Base-by-base conservation (phyloP, 2,888 invertebrate species). In the Parnassius apollo region DNA sequence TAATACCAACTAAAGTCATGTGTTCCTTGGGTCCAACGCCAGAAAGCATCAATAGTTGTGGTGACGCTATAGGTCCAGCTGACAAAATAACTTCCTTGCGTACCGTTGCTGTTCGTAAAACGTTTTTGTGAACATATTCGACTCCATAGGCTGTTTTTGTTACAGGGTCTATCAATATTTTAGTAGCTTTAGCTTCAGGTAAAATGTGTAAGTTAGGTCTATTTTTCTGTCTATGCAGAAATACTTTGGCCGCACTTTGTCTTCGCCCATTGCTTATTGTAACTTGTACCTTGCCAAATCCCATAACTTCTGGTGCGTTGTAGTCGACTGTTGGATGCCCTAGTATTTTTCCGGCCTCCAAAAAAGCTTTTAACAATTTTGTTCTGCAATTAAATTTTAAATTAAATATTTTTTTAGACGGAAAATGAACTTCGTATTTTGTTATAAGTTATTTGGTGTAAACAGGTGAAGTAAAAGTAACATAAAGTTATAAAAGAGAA, bases 31-130 rank as follows among this genome's bases (percentile, higher is more conserved):
- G 93, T 2, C 94, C 94, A 12, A 94, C 76, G 0, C 97, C 97
- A 8, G 97, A 97, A 7, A 98, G 82, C 96, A 98, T 96, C 10
- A 98, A 92, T 2, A 98, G 80, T 81, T 98, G 98, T 0, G 98
- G 97, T 0, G 97, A 96, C 74, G 96, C 96, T 68, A 98, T 95
- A 1, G 97, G 94, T 0, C 98, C 98, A 2, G 96, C 97, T 12
- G 96, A 95, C 13, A 98, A 75, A 60, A 98, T 96, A 0, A 98
- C 95, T 86, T 97, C 97, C 78, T 95, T 96, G 2, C 92, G 93
- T 0, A 95, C 96, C 54, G 80, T 84, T 0, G 94, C 94, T 10
- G 83, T 86, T 66, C 85, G 83, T 42, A 77, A 77, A 11, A 83
- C 69, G 22, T 88, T 88, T 13, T 94, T 91, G 60, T 94, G 92